These are phyloP conservation scores for Papilio glaucus DNA, from an alignment of 1,140 invertebrate species.

Conservation along the genomic window DNA sequence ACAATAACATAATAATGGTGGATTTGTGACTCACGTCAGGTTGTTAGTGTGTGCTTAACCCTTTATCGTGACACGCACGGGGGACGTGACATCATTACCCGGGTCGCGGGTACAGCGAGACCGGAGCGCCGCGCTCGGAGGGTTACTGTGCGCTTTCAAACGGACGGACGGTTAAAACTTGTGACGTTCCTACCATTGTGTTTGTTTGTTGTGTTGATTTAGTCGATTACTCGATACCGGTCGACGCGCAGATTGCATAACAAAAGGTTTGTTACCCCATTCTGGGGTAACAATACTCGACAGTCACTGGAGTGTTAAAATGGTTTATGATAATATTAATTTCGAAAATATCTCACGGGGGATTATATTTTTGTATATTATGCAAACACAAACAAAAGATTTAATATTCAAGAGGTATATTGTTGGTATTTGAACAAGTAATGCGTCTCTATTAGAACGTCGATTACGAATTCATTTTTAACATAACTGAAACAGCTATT, in stretches of 20 bases:
- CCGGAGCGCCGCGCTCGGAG: constrained; percentile 54
- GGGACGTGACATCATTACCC: constrained; percentile 77
- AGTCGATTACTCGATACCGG: constrained; percentile 56
- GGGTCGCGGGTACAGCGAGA: constrained; percentile 61
- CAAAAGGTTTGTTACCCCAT: constrained; percentile 46
- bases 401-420: not conserved
- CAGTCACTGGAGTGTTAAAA: constrained; percentile 53
- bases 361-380: constrained; percentile 15
- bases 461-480: not conserved
- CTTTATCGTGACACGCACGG: constrained; percentile 80
- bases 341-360: constrained; percentile 21
- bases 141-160: constrained; percentile 46
- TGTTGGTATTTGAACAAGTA: not conserved
- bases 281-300: constrained; percentile 39
- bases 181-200: constrained; percentile 62
- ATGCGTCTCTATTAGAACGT: too few species aligned
- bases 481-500: too few species aligned
- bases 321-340: constrained; percentile 40
- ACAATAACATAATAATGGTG: constrained; percentile 83
- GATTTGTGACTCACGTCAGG: constrained; percentile 82
- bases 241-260: constrained; percentile 54
- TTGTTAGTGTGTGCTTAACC: constrained; percentile 82
- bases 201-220: constrained; percentile 53
- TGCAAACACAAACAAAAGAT: constrained; percentile 12
- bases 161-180: constrained; percentile 57